Evolutionary conservation across 2,888 invertebrate genomes (phyloP).

Genomic region (Brachycybe producta): DNA sequence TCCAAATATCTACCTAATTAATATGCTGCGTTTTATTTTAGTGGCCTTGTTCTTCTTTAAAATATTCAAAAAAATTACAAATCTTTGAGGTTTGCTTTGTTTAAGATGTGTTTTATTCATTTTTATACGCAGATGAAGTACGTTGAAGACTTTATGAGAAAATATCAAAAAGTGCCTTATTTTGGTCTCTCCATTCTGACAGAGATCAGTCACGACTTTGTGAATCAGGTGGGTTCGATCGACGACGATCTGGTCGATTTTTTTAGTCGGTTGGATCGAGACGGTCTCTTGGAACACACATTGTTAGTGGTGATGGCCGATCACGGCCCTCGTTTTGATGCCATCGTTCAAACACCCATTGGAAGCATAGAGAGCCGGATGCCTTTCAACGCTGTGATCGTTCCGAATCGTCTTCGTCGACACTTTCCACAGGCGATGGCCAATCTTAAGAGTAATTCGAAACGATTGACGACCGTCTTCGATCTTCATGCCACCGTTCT

Average conservation of each 20-base stretch:
- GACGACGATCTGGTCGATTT: slow-evolving; percentile 32
- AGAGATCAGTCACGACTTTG: slow-evolving; percentile 59
- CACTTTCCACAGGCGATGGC: slow-evolving; percentile 47
- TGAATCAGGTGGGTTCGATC: slow-evolving; percentile 46
- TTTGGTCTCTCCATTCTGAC: slow-evolving; percentile 33
- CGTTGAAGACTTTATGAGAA: slow-evolving; percentile 29
- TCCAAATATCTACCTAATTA: no score
- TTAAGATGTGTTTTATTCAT: no score
- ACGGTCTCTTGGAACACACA: slow-evolving; percentile 19
- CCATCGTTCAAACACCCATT: slow-evolving; percentile 39
- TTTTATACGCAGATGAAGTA: slow-evolving; percentile 31
- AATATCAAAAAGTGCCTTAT: slow-evolving; percentile 27
- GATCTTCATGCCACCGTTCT: slow-evolving; percentile 67
- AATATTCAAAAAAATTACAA: no score
- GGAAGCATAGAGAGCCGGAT: slow-evolving; percentile 65
- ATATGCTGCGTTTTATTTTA: no score
- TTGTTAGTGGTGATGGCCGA: slow-evolving; percentile 29
- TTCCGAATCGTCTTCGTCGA: slow-evolving; percentile 57
- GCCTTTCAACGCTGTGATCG: slow-evolving; percentile 58
- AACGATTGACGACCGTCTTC: slow-evolving; percentile 62
- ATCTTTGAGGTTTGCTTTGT: no score
- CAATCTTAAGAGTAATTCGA: slow-evolving; percentile 52
- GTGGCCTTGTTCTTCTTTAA: no score
- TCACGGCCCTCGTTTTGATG: slow-evolving; percentile 34
- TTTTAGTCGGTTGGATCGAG: slow-evolving; percentile 22